These are phyloP conservation scores for Drosophila lacteicornis DNA, from an alignment of 1,140 invertebrate species.

Conservation along the genomic window DNA sequence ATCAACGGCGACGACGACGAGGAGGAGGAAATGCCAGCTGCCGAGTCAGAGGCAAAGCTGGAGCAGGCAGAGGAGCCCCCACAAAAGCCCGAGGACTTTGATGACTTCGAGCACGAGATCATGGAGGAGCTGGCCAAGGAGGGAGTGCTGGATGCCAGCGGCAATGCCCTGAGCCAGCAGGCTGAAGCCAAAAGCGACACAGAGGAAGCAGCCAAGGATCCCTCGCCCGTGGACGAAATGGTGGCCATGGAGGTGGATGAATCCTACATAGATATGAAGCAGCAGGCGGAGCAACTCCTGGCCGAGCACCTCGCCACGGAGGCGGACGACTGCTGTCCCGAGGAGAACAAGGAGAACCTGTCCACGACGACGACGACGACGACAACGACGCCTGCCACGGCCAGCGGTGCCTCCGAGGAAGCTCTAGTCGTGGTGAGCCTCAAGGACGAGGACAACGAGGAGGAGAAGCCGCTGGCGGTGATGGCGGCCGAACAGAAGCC, in stretches of 20 bases:
- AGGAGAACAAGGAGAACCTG: slow-evolving; percentile 77
- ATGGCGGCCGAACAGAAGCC: slow-evolving; percentile 37
- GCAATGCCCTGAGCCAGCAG: slow-evolving; percentile 65
- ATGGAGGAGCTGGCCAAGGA: slow-evolving; percentile 65
- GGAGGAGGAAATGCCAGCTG: background rate
- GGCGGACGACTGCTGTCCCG: slow-evolving; percentile 29
- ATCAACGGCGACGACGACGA: slow-evolving; percentile 31
- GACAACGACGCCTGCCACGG: slow-evolving; percentile 21
- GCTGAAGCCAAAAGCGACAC: background rate
- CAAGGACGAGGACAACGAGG: slow-evolving; percentile 51
- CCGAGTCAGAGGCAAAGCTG: slow-evolving; percentile 2
- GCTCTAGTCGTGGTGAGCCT: slow-evolving; percentile 1
- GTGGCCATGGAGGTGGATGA: slow-evolving; percentile 21
- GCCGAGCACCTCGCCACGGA: slow-evolving; percentile 6
- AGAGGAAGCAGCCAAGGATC: background rate
- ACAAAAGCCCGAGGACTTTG: slow-evolving; percentile 24
- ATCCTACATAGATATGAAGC: slow-evolving; percentile 16
- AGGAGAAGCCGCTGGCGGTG: slow-evolving; percentile 49
- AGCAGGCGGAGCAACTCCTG: slow-evolving; percentile 15
- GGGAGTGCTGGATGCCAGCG: slow-evolving; percentile 64
- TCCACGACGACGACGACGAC: slow-evolving; percentile 48
- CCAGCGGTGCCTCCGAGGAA: slow-evolving; percentile 9
- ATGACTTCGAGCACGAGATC: slow-evolving; percentile 69
- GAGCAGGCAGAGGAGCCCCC: background rate
- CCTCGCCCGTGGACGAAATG: slow-evolving; percentile 19